These are phyloP conservation scores for Danio albolineatus DNA, from an alignment of 2,797 vertebrate genomes.

Conservation along the genomic window DNA sequence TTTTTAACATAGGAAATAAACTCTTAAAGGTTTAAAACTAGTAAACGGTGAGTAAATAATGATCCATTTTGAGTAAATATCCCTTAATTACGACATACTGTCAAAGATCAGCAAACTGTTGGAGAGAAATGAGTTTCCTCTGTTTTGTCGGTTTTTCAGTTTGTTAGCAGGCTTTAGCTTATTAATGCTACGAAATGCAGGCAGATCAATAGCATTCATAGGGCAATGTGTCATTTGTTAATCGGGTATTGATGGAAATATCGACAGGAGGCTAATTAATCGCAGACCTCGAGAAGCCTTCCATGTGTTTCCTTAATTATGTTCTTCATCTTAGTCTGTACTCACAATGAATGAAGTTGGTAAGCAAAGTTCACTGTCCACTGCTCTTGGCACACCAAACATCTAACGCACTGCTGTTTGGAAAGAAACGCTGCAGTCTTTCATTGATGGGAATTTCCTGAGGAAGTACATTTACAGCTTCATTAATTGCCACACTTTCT, in stretches of 20 bases:
- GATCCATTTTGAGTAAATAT: no score
- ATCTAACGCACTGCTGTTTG: not conserved
- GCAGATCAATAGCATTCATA: constrained; percentile 98
- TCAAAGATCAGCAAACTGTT: constrained; percentile 24
- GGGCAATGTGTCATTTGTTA: constrained; percentile 99
- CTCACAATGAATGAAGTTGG: constrained; percentile 75
- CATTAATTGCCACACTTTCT: constrained; percentile 22
- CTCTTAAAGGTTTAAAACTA: no score
- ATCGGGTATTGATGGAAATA: constrained; percentile 99
- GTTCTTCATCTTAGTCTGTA: constrained; percentile 95
- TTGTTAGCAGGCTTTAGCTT: constrained; percentile 92
- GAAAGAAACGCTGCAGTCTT: not conserved
- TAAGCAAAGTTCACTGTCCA: constrained; percentile 33
- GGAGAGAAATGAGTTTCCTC: constrained; percentile 23
- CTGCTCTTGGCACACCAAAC: not conserved
- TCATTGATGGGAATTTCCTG: constrained; percentile 14
- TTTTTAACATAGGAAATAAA: no score
- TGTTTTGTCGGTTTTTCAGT: constrained; percentile 84
- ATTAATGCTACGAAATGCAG: constrained; percentile 91
- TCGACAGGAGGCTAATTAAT: constrained; percentile 99
- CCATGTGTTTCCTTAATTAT: constrained; percentile 99
- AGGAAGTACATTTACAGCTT: constrained; percentile 12
- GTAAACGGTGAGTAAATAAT: no score
- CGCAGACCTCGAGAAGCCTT: constrained; percentile 87
- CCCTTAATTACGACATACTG: constrained; percentile 2